Base-by-base conservation (phyloP, 1,140 invertebrate species). In the Calephelis nemesis region DNA sequence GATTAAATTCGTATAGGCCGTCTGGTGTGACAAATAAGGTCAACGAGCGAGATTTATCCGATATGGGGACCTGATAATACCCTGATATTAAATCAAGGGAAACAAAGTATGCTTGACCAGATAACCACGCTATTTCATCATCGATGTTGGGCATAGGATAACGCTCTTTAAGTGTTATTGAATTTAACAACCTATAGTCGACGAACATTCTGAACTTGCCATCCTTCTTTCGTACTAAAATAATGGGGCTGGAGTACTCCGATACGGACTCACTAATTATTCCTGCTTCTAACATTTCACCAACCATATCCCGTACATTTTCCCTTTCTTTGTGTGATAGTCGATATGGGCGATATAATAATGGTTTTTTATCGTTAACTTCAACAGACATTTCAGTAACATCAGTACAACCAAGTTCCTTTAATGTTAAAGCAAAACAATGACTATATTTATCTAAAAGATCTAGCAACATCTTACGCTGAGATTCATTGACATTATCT, bases 221-320 rank as follows among this genome's bases (percentile, higher is more conserved):
- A 30, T 67, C 50, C 15, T 54, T 81, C 67, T 81, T 82, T 10
- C 68, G 76, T 7, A 74, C 75, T 58, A 84, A 15, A 10, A 84
- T 69, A 8, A 83, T 77, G 7, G 74, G 74, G 12, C 79, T 79
- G 1, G 77, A 75, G 63, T 67, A 81, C 45, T 70, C 48, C 8
- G 87, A 91, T 12, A 9, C 67, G n/a, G 84, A 87, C 42, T 78
- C 68, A 62, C 77, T 65, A 47, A 92, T 85, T 1, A 92, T 82
- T 19, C 79, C 81, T 48, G 62, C 62, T 63, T 65, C 9, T 13
- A 65, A 39, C 9, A 69, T 30, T 39, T 69, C 68, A 42, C 48
- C 42, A 9, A 69, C 39, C 3, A 30, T 60, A 7, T 66, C 54
- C 13, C 63, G 47, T 10, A 68, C 63, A 58, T 40, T 30, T 39